phyloP scores from a whole-genome alignment of 2,797 vertebrate genomes.

The Syndactyla subalaris region DNA sequence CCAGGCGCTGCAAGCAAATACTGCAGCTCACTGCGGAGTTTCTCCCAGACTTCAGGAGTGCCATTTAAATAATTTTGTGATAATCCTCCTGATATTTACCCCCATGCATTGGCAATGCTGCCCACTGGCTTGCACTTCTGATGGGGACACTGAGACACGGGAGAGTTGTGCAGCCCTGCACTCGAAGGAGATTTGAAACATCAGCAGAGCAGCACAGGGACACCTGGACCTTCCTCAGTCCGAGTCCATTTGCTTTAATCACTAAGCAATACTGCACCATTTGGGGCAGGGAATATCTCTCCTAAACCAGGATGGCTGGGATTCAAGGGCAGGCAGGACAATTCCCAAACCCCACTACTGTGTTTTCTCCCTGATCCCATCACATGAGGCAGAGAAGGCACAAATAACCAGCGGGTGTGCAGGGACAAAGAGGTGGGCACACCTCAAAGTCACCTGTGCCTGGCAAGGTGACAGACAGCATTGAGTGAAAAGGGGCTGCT shows the following conservation, averaged over 20 bases:
- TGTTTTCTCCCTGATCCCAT: not conserved
- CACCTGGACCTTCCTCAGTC: not conserved
- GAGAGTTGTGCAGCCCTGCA: not conserved
- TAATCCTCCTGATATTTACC: not conserved
- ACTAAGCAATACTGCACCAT: not conserved
- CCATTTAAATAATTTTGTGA: not conserved
- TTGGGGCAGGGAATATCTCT: not conserved
- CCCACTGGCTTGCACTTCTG: not conserved
- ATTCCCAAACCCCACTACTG: not conserved
- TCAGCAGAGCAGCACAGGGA: not conserved
- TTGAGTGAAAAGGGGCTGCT: not conserved
- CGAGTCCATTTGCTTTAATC: not conserved
- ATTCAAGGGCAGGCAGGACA: not conserved
- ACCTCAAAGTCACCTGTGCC: not conserved
- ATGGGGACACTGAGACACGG: not conserved
- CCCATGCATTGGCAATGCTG: not conserved
- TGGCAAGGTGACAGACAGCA: not conserved
- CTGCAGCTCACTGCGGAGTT: not conserved
- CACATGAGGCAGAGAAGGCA: not conserved
- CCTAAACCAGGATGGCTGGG: not conserved
- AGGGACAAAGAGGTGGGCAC: not conserved
- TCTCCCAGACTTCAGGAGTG: not conserved
- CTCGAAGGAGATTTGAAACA: not conserved
- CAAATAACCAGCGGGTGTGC: rapidly evolving
- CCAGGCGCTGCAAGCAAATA: not conserved